Percentiles rank a stretch among this genome's conserved stretches.
phyloP scores from a whole-genome alignment of 2,888 invertebrate species.

The Ornithoptera priamus region DNA sequence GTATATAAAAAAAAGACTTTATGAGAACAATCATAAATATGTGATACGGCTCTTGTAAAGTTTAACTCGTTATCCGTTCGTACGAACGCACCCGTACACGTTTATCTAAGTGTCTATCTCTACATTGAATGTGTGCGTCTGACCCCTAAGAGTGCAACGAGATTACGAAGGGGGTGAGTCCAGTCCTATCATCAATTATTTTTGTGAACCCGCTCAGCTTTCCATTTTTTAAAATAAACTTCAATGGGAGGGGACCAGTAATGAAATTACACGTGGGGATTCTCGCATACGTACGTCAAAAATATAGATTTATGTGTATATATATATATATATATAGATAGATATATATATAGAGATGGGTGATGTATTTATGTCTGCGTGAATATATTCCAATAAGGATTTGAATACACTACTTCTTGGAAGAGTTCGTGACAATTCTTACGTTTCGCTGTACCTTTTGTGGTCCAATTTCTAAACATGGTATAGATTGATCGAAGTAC shows the following conservation, averaged over 20 bases:
- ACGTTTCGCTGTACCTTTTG: slow-evolving; percentile 40
- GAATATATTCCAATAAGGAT: slow-evolving; percentile 39
- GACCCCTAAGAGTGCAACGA: slow-evolving; percentile 38
- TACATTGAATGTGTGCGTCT: slow-evolving; percentile 29
- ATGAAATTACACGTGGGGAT: slow-evolving; percentile 60
- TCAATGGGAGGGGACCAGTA: slow-evolving; percentile 57
- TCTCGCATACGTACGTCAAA: slow-evolving; percentile 28
- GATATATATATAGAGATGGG: slow-evolving; percentile 12
- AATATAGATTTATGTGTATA: too few species aligned
- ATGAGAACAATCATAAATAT: neutral
- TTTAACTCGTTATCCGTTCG: neutral
- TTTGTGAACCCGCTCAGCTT: slow-evolving; percentile 62
- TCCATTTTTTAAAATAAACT: slow-evolving; percentile 77
- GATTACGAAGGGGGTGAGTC: slow-evolving; percentile 69
- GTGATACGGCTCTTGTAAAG: neutral
- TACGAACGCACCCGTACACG: neutral
- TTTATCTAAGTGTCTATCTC: slow-evolving; percentile 1
- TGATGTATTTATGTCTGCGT: slow-evolving; percentile 18
- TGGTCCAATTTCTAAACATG: slow-evolving; percentile 45
- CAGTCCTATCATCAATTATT: slow-evolving; percentile 71
- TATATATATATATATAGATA: too few species aligned
- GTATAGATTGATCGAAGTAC: slow-evolving; percentile 46
- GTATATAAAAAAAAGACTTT: neutral
- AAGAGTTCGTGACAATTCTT: slow-evolving; percentile 52
- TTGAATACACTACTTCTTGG: slow-evolving; percentile 46